Evolutionary conservation across 2,113 vertebrate genomes (phyloP).

Genomic region (Arenaria interpres): DNA sequence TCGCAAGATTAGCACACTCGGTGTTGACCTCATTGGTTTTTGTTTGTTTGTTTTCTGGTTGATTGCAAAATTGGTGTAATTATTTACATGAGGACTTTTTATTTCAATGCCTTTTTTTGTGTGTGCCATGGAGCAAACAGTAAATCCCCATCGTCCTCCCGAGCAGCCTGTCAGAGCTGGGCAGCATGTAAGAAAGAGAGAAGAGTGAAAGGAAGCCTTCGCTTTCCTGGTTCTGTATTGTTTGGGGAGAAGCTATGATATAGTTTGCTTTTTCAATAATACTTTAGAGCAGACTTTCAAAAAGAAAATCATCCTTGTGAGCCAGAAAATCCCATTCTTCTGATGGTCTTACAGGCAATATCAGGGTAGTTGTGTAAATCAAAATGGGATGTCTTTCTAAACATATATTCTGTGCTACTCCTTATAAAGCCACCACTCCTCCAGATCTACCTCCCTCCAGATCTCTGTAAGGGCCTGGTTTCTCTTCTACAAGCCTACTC

Average conservation of each 20-base stretch:
- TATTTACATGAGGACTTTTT: slow-evolving; percentile 24
- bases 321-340: not conserved
- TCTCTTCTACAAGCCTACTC: not conserved
- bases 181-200: not conserved
- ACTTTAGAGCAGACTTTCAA: not conserved
- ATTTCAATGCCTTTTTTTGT: not conserved
- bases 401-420: not conserved
- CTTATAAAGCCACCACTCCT: not conserved
- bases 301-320: not conserved
- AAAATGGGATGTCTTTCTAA: not conserved
- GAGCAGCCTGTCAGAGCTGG: not conserved
- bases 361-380: not conserved
- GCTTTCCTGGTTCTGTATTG: not conserved
- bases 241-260: not conserved
- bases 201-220: not conserved
- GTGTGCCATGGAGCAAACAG: not conserved
- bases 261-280: not conserved
- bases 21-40: not conserved
- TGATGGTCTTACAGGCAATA: not conserved
- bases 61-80: slow-evolving; percentile 48
- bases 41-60: slow-evolving; percentile 38
- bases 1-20: not conserved
- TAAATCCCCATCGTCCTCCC: not conserved
- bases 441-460: not conserved
- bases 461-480: not conserved